Conservation (phyloP, 2,888 invertebrate species). For the Micoletzkya japonica region DNA sequence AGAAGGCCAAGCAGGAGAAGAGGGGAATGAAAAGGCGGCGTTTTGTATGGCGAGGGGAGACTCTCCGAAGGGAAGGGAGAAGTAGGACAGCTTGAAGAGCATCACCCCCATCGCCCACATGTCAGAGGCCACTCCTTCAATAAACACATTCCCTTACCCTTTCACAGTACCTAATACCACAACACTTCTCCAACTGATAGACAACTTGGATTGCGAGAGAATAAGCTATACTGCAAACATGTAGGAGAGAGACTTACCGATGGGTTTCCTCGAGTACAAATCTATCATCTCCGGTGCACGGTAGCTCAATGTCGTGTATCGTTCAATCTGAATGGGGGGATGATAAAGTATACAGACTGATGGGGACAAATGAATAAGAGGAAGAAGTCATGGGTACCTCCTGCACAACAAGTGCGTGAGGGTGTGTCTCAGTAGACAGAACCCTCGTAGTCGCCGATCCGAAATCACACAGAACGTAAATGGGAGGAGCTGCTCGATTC, state of each 20-base stretch:
- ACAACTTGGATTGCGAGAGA: too few relatives aligned
- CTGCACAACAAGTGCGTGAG: constrained; percentile 48
- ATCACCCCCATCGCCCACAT: constrained; percentile 79
- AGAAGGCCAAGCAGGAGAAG: constrained; percentile 75
- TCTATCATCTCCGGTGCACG: constrained; percentile 91
- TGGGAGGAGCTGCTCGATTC: constrained; percentile 69
- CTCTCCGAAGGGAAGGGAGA: constrained; percentile 86
- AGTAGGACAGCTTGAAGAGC: constrained; percentile 85
- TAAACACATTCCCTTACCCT: background rate
- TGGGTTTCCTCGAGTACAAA: constrained; percentile 80
- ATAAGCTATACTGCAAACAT: constrained; percentile 34
- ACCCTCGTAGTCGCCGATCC: constrained; percentile 86
- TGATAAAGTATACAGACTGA: background rate
- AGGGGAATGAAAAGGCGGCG: constrained; percentile 83
- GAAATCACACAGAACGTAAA: constrained; percentile 86
- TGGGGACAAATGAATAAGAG: constrained; percentile 44
- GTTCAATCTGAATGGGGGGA: constrained; percentile 43
- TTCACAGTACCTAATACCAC: background rate
- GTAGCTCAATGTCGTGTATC: constrained; percentile 85
- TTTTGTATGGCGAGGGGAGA: constrained; percentile 88
- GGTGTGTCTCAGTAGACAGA: constrained; percentile 65
- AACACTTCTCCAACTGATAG: too few relatives aligned
- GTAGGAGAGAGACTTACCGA: constrained; percentile 67
- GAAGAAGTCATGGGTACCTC: constrained; percentile 52
- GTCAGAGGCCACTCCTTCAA: constrained; percentile 52